Evolutionary conservation across 2,797 vertebrate species (phyloP).

Genomic region (Trachops cirrhosus): DNA sequence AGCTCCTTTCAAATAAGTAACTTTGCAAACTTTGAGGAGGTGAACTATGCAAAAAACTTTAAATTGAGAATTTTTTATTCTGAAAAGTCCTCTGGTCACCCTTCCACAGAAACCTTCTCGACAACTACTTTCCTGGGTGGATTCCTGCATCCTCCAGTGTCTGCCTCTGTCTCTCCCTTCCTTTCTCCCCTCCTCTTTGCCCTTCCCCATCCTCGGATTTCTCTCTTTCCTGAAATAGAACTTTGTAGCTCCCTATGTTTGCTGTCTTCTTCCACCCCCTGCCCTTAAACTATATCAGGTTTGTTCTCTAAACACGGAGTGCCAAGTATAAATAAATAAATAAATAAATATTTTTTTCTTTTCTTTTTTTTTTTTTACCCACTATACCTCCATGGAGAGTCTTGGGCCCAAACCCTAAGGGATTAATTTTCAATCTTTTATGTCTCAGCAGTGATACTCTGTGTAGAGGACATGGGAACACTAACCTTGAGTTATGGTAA

Average conservation of each 20-base stretch:
- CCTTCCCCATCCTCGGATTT: background rate
- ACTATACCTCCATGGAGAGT: background rate
- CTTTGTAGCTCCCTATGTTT: background rate
- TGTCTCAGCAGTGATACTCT: background rate
- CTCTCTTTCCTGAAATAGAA: background rate
- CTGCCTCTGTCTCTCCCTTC: background rate
- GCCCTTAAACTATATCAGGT: background rate
- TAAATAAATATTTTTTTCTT: too few relatives aligned
- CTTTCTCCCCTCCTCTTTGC: background rate
- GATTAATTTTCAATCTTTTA: background rate
- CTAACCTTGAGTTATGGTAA: background rate
- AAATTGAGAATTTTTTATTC: background rate
- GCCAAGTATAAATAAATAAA: background rate
- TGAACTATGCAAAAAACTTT: background rate
- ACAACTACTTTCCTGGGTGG: background rate
- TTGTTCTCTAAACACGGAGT: background rate
- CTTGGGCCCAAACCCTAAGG: background rate
- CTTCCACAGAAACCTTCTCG: background rate
- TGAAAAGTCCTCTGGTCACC: background rate
- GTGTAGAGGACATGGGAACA: background rate
- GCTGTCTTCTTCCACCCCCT: background rate
- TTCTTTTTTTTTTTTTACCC: too few relatives aligned
- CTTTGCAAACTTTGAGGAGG: background rate
- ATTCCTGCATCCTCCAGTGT: background rate
- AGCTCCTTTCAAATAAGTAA: background rate